Evolutionary conservation across 2,888 invertebrate species (phyloP), one percentile per base, ranked within the genome.

Genomic region (Caenorhabditis auriculariae): DNA sequence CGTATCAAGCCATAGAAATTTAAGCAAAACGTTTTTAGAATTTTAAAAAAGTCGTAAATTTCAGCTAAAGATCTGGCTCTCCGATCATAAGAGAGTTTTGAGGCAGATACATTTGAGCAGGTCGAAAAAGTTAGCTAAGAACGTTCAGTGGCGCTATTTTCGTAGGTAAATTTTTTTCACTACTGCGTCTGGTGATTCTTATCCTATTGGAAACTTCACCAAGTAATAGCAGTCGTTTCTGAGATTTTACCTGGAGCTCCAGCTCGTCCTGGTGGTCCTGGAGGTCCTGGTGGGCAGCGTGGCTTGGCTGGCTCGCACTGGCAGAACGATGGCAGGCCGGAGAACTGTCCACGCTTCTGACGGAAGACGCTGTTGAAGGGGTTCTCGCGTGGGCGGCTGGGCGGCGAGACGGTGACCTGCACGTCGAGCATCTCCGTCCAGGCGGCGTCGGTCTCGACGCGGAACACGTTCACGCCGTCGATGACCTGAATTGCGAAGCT

Each of bases 371-470:
- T 57, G 57, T 68, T 56, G 70, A 70, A 70, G 54, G 70, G 70
- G 51, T 70, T 70, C 47, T 50, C 60, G 47, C 62, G 47, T 50
- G 70, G 70, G 58, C 72, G 72, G 54, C 71, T 61, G 38, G 78
- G 78, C 23, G 78, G 78, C 17, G 77, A 66, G 38, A 78, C 78
- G 35, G 69, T 60, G 54, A 72, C 51, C 53, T 73, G 72, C 47
- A 73, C 61, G 60, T 73, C 70, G 66, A 73, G 66, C 72, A 73
- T 73, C 60, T 73, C 66, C 29, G 65, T 61, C 73, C 73, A 73
- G 21, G 73, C 73, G 21, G 70, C 64, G 54, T 73, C 73, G 37
- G 73, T 73, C 56, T 73, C 73, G 19, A 65, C 70, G 45, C 73
- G 73, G 64, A 73, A 73, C 32, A 71, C 69, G 41, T 64, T 51